Conservation (phyloP, 1,140 invertebrate genomes). For the Drosophila santomea region DNA sequence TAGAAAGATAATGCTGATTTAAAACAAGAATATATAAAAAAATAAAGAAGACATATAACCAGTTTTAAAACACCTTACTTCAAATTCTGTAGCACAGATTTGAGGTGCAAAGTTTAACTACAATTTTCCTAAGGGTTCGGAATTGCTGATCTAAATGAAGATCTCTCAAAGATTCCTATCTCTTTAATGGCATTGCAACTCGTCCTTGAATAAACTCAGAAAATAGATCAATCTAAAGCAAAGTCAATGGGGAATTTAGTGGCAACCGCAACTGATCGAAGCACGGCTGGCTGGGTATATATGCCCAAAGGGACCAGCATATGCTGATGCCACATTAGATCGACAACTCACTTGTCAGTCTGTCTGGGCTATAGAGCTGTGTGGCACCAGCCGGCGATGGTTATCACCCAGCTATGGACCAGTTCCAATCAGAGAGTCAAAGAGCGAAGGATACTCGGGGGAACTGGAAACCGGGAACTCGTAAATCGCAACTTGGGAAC, state of each 20-base stretch:
- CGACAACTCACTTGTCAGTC: constrained; percentile 81
- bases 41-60: too few species aligned
- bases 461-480: constrained; percentile 35
- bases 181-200: constrained; percentile 10
- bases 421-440: constrained; percentile 84
- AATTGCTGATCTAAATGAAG: constrained; percentile 5
- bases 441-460: constrained; percentile 69
- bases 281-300: constrained; percentile 28
- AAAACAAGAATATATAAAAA: too few species aligned
- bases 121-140: not conserved
- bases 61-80: too few species aligned
- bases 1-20: too few species aligned
- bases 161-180: constrained; percentile 4
- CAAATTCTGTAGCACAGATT: too few species aligned
- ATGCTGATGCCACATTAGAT: constrained; percentile 85
- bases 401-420: constrained; percentile 52
- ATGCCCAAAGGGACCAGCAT: constrained; percentile 67
- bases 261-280: constrained; percentile 68
- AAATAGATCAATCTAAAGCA: constrained; percentile 69
- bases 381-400: constrained; percentile 26
- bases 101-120: too few species aligned
- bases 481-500: constrained; percentile 1
- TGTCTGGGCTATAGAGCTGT: not conserved
- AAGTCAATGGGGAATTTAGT: constrained; percentile 62
- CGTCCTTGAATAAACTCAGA: constrained; percentile 1